Evolutionary conservation across 2,888 invertebrate species (phyloP), one percentile per base, ranked within the genome.

Genomic region (Lasioglossum leucozonium): DNA sequence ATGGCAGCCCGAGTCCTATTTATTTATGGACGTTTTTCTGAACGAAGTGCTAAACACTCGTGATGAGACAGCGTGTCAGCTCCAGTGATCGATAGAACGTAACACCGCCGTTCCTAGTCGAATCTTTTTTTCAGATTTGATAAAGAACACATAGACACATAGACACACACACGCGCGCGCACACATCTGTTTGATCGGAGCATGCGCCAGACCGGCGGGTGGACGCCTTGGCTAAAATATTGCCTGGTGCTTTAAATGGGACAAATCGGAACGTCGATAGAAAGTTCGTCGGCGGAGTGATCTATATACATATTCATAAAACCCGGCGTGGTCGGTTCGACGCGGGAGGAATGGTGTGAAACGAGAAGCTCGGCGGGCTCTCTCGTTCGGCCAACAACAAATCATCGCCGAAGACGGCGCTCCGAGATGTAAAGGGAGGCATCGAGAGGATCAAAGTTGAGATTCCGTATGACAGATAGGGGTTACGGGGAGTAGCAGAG

Each of bases 11-110:
- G 77, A 79, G 72, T 77, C 34, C 62, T 71, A 87, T 82, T 88
- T 90, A 90, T 90, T 90, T 89, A 84, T 77, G 90, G 80, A 80
- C 77, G 82, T 87, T 90, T 87, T 89, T 86, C 84, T 87, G 90
- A 89, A 90, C 81, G 87, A 89, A 82, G 78, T 85, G 86, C 72
- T 90, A 90, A 90, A 89, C 74, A 82, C 72, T 69, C 51, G 74
- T 58, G 86, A 87, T 82, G 89, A 86, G 82, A 78, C 78, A 51
- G 80, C 79, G 47, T 72, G 83, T 42, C 85, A 75, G 80, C 26
- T 37, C 40, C 65, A 67, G 79, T 81, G 79, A 84, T 83, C 82
- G 73, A 88, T 86, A 77, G 72, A 74, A 77, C 74, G 69, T 77
- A 84, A 86, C 73, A 47, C 55, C 55, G 0, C 4, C 72, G 55